Evolutionary conservation across 2,113 vertebrate genomes (phyloP).

Genomic region (Sprattus sprattus): DNA sequence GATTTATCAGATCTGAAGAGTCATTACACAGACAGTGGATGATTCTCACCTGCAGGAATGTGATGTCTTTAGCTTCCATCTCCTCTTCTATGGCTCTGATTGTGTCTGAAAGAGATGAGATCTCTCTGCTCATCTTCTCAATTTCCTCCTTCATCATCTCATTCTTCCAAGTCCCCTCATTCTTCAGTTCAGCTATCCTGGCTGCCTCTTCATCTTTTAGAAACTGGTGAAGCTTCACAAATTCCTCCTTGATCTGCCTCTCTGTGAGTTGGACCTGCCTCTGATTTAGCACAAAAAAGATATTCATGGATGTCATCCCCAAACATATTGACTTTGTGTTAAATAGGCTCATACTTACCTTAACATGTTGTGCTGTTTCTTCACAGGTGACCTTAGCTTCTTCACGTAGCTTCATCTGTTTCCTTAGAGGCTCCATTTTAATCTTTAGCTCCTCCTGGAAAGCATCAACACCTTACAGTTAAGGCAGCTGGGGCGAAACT

Average conservation of each 20-base stretch:
- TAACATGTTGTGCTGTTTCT: slow-evolving; percentile 28
- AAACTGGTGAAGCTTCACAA: slow-evolving; percentile 18
- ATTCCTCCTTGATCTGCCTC: slow-evolving; percentile 18
- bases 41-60: no score
- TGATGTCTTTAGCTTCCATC: no score
- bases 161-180: slow-evolving; percentile 29
- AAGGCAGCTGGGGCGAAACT: no score
- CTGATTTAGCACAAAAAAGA: neutral
- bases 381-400: slow-evolving; percentile 15
- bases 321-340: neutral
- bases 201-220: no score
- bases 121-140: no score
- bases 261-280: slow-evolving; percentile 21
- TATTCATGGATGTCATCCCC: neutral
- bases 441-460: slow-evolving; percentile 11
- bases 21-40: no score
- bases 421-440: no score
- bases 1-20: no score
- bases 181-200: neutral
- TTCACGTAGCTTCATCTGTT: slow-evolving; percentile 5
- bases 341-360: slow-evolving; percentile 15
- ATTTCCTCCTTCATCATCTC: slow-evolving; percentile 13
- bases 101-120: no score
- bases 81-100: no score
- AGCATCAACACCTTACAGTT: neutral